Percentiles rank a stretch among this genome's conserved stretches.
Conservation (phyloP, 1,140 invertebrate species). For the Chironomus striatipennis region DNA sequence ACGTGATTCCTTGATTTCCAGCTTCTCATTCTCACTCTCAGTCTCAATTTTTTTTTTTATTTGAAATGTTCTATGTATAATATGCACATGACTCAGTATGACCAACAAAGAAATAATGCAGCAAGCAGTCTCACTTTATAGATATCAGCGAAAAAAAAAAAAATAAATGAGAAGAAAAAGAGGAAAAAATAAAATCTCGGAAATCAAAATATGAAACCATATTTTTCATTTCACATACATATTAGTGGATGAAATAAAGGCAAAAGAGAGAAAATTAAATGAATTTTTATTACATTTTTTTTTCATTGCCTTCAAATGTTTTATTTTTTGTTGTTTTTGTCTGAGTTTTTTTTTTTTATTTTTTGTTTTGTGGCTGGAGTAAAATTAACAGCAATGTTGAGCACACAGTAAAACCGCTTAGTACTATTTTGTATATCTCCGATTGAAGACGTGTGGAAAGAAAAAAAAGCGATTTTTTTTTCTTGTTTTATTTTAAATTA, state of each 20-base stretch:
- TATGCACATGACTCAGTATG: background rate
- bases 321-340: background rate
- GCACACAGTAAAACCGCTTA: conserved; percentile 11
- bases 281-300: no score
- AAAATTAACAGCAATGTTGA: conserved; percentile 18
- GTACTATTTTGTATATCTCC: conserved; percentile 17
- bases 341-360: background rate
- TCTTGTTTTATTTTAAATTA: background rate
- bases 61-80: no score
- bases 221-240: no score
- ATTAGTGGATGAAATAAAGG: background rate
- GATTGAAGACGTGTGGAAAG: background rate
- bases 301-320: background rate
- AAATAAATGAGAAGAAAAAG: no score
- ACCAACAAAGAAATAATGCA: background rate
- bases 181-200: no score
- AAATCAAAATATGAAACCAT: no score
- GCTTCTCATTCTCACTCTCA: no score
- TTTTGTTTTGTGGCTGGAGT: background rate
- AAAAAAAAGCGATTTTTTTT: background rate
- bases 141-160: no score
- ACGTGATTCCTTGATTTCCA: background rate
- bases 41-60: no score
- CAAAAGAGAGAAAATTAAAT: no score
- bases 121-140: background rate